phyloP scores from a whole-genome alignment of 2,888 invertebrate species.

The Megastigmus dorsalis region DNA sequence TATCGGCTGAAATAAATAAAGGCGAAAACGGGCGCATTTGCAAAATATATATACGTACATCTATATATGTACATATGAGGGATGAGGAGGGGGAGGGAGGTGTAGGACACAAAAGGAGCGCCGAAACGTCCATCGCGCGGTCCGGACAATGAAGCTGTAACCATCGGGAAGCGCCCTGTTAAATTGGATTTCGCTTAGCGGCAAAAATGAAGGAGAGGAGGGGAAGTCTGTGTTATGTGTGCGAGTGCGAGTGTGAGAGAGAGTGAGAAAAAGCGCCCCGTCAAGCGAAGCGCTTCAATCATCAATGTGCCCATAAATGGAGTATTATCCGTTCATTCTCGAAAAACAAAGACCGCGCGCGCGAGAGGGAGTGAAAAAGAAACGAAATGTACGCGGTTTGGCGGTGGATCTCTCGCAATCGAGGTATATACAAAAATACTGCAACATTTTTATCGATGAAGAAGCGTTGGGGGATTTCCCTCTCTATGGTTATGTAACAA shows the following conservation, averaged over 20 bases:
- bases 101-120: conserved; percentile 2
- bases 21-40: conserved; percentile 10
- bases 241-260: too few species aligned
- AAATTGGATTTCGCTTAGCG: conserved; percentile 39
- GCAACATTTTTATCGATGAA: background rate
- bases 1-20: conserved; percentile 16
- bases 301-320: conserved; percentile 20
- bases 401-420: too few species aligned
- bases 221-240: too few species aligned
- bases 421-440: conserved; percentile 9
- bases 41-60: background rate
- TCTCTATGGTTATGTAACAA: conserved; percentile 10
- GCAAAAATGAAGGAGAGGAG: conserved; percentile 29
- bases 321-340: conserved; percentile 23
- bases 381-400: conserved; percentile 49
- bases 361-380: conserved; percentile 32
- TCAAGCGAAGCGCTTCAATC: conserved; percentile 20
- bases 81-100: too few species aligned
- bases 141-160: conserved; percentile 40
- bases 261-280: conserved; percentile 3
- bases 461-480: too few species aligned
- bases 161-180: conserved; percentile 35
- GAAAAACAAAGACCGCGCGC: conserved; percentile 50
- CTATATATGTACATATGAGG: too few species aligned
- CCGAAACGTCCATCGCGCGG: conserved; percentile 1